These are phyloP conservation scores for Hyposmocoma kahamanoa DNA, from an alignment of 1,140 invertebrate species.

Conservation along the genomic window DNA sequence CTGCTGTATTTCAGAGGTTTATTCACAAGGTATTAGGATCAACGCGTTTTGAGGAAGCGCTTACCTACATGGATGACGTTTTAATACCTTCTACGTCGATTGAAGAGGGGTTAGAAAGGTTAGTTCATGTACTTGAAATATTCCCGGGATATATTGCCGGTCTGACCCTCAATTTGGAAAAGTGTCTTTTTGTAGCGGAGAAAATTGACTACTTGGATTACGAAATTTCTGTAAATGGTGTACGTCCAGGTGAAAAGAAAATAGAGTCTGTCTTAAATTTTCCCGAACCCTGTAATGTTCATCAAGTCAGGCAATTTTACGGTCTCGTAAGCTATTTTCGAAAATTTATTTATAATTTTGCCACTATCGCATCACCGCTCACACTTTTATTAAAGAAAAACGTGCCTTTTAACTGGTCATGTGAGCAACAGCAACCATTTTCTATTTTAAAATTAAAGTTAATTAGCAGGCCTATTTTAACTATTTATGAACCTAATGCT, in stretches of 20 bases:
- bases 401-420: not conserved
- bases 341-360: conserved; percentile 26
- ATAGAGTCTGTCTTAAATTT: conserved; percentile 21
- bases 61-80: conserved; percentile 2
- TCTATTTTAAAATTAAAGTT: not conserved
- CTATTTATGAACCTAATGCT: conserved; percentile 1
- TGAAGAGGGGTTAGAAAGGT: conserved; percentile 23
- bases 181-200: conserved; percentile 10
- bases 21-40: conserved; percentile 6
- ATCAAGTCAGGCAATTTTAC: conserved; percentile 15
- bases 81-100: conserved; percentile 2
- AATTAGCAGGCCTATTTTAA: not conserved
- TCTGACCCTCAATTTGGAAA: conserved; percentile 17
- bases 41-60: not conserved
- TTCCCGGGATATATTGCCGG: conserved; percentile 9
- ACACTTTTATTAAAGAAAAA: conserved; percentile 9
- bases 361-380: conserved; percentile 24
- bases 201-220: conserved; percentile 19
- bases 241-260: conserved; percentile 23
- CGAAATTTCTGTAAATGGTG: conserved; percentile 10
- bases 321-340: conserved; percentile 28
- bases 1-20: conserved; percentile 1
- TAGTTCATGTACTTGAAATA: conserved; percentile 31
- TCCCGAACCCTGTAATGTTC: conserved; percentile 18
- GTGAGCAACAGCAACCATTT: not conserved